A percentile compares a stretch with the other conserved stretches of the same genome.
Conservation (phyloP, 2,888 invertebrate genomes). For the Synergus itoensis region DNA sequence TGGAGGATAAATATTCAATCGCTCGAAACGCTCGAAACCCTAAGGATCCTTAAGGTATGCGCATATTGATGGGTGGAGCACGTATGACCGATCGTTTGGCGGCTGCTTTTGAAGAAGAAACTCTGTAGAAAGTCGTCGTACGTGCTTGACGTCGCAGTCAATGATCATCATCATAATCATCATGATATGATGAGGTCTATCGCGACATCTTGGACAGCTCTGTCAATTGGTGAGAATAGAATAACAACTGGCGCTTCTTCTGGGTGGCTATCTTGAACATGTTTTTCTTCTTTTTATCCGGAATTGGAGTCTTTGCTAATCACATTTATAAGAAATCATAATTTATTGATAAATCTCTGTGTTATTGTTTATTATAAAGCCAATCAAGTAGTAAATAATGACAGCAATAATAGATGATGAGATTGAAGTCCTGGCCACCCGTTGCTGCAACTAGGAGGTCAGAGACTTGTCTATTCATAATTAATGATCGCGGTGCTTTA, state of each 20-base stretch:
- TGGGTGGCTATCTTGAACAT: neutral
- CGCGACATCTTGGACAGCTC: slow-evolving; percentile 16
- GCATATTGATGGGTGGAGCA: slow-evolving; percentile 52
- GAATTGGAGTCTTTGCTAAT: neutral
- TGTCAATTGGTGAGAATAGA: slow-evolving; percentile 6
- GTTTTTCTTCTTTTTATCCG: neutral
- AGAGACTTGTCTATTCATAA: slow-evolving; percentile 4
- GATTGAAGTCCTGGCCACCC: neutral
- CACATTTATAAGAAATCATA: neutral
- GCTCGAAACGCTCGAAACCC: slow-evolving; percentile 42
- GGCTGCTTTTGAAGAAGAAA: slow-evolving; percentile 33
- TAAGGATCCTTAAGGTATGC: slow-evolving; percentile 48
- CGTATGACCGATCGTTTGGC: slow-evolving; percentile 48
- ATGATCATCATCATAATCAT: slow-evolving; percentile 31
- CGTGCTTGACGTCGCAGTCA: slow-evolving; percentile 8
- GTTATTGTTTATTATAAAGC: neutral
- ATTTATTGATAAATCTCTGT: neutral
- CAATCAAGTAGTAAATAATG: slow-evolving; percentile 6
- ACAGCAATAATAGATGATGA: slow-evolving; percentile 5
- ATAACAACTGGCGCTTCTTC: neutral
- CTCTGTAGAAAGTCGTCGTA: slow-evolving; percentile 17
- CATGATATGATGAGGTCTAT: slow-evolving; percentile 13
- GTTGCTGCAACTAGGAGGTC: slow-evolving; percentile 2
- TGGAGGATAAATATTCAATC: slow-evolving; percentile 55
- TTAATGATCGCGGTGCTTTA: neutral